Evolutionary conservation across 2,113 vertebrate species (phyloP).

Genomic region (Pandion haliaetus): DNA sequence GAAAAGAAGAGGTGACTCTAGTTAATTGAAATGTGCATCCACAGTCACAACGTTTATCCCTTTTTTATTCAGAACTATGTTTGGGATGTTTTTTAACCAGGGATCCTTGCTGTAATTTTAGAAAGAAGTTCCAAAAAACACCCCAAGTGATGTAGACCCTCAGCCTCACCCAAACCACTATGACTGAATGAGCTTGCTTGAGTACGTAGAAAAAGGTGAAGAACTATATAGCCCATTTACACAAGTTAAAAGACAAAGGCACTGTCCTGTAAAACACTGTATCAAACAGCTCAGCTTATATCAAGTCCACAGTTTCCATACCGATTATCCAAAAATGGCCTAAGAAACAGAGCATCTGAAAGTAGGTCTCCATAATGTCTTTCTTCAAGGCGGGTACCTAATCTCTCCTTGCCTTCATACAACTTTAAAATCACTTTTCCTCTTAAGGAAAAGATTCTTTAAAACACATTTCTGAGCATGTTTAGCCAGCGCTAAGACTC

Average conservation of each 20-base stretch:
- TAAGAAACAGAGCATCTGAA: not conserved
- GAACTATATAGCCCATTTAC: not conserved
- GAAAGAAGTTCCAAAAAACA: not conserved
- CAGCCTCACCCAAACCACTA: not conserved
- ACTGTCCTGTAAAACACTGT: not conserved
- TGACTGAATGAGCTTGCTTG: not conserved
- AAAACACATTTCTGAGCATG: not conserved
- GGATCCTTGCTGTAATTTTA: not conserved
- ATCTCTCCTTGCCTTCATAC: not conserved
- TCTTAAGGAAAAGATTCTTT: not conserved
- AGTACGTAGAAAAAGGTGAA: not conserved
- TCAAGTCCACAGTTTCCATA: not conserved
- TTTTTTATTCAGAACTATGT: not conserved
- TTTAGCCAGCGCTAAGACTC: not conserved
- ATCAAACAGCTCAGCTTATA: not conserved
- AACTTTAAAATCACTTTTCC: not conserved
- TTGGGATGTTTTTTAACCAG: not conserved
- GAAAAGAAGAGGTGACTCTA: not conserved
- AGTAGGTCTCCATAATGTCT: not conserved
- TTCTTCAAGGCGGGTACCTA: not conserved
- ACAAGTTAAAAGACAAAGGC: not conserved
- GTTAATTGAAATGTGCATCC: not conserved
- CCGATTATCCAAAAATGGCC: not conserved
- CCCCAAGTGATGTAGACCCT: not conserved
- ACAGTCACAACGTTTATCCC: not conserved